Evolutionary conservation across 1,140 invertebrate species (phyloP).

Genomic region (Prorops nasuta): DNA sequence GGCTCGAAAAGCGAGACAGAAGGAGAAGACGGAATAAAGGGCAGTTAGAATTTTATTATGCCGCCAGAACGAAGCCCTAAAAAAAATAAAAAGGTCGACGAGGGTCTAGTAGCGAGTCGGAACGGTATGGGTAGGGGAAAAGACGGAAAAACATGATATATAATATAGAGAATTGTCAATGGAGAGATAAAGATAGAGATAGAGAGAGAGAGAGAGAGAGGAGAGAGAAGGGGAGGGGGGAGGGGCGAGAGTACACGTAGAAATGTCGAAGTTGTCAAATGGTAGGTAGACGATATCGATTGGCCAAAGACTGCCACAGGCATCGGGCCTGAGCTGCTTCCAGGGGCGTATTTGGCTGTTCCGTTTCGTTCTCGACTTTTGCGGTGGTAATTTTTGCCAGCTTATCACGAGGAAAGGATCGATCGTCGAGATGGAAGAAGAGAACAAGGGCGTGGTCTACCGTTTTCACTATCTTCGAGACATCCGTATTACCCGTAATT

Average conservation of each 20-base stretch:
- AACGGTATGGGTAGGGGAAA: too few species aligned
- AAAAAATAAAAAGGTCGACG: not conserved
- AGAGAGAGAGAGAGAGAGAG: not conserved
- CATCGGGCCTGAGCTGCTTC: not conserved
- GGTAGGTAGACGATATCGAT: constrained; percentile 28
- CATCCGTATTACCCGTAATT: too few species aligned
- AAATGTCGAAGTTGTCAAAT: constrained; percentile 31
- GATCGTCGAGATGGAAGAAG: constrained; percentile 17
- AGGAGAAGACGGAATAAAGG: not conserved
- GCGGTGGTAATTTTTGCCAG: constrained; percentile 27
- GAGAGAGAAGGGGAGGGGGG: not conserved
- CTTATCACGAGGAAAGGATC: constrained; percentile 23
- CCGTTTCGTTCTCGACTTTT: constrained; percentile 22
- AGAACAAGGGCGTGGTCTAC: constrained; percentile 34
- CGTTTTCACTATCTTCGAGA: too few species aligned
- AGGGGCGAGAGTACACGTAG: constrained; percentile 13
- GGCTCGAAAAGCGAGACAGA: not conserved
- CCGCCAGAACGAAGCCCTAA: constrained; percentile 11
- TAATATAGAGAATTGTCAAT: constrained; percentile 13
- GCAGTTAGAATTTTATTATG: constrained; percentile 15
- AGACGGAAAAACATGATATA: constrained; percentile 8
- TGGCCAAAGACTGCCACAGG: constrained; percentile 11
- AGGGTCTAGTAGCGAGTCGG: not conserved
- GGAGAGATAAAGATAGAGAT: not conserved
- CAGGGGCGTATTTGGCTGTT: constrained; percentile 24